Conservation (phyloP, 2,113 vertebrate genomes). For the Vulpes lagopus region DNA sequence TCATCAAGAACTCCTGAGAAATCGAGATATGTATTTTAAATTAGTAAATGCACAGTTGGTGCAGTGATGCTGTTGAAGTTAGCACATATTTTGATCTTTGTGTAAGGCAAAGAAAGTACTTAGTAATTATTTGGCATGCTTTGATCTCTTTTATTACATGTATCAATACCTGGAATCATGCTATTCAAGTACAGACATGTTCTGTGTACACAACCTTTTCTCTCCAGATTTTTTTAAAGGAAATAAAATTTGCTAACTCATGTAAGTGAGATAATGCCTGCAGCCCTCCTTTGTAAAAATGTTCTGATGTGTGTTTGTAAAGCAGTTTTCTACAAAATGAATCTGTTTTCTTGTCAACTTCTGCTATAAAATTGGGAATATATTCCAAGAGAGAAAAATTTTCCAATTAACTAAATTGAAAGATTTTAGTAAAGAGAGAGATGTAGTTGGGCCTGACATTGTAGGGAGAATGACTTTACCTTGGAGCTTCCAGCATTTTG, state of each 20-base stretch:
- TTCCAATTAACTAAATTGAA: neutral
- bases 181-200: slow-evolving; percentile 1
- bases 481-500: neutral
- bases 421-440: neutral
- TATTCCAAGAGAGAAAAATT: neutral
- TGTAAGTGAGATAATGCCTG: neutral
- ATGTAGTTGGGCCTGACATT: neutral
- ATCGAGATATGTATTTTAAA: slow-evolving; percentile 86
- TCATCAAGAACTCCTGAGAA: slow-evolving; percentile 83
- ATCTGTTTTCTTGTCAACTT: slow-evolving; percentile 25
- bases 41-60: slow-evolving; percentile 86
- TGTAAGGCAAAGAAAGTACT: slow-evolving; percentile 58
- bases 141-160: slow-evolving; percentile 46
- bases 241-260: slow-evolving; percentile 44
- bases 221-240: slow-evolving; percentile 61
- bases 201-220: slow-evolving; percentile 38
- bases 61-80: slow-evolving; percentile 73
- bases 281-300: slow-evolving; percentile 24
- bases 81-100: slow-evolving; percentile 60
- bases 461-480: neutral
- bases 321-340: slow-evolving; percentile 44
- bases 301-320: slow-evolving; percentile 11
- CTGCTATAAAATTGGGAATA: slow-evolving; percentile 33
- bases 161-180: slow-evolving; percentile 45
- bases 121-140: slow-evolving; percentile 47